Base-by-base conservation (phyloP, 2,888 invertebrate species). In the Pachydiplax longipennis region DNA sequence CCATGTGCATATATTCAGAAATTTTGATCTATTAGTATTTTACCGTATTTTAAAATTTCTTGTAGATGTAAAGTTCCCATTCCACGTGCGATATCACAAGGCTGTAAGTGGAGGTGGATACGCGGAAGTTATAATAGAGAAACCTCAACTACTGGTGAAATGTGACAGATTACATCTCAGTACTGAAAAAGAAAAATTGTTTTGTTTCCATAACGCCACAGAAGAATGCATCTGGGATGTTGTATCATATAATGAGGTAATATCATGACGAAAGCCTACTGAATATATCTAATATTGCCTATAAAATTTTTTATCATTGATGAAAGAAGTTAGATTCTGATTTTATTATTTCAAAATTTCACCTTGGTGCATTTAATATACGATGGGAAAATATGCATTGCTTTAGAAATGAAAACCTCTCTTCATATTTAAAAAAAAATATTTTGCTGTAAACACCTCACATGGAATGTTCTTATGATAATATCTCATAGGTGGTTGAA, bases 21-120 rank as follows among this genome's bases (percentile, higher is more conserved):
- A 35, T 58, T 1, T 61, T 22, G 22, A 35, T n/a, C n/a, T n/a
- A n/a, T n/a, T n/a, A 37, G 13, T 87, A 12, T 8, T n/a, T 12
- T 37, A 22, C 0, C n/a, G 61, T 10, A 58, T 18, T 31, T 22
- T 58, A 22, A 31, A 12, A 2, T 40, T 65, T 37, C n/a, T 65
- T 61, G n/a, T 61, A 87, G 87, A 37, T 65, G 37, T 87, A 3
- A 65, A 22, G 12, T 37, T 87, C 35, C 87, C 87, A 87, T 87
- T 87, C 31, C 87, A 87, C 31, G 10, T 87, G 87, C 31, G 87
- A 65, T 87, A 87, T 61, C 87, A 87, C 40, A 87, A n/a, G n/a
- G 87, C 87, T 61, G 61, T 37, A 37, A 87, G 61, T 87, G 87
- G 61, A 22, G 87, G 87, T 35, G 87, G 87, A 37, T 61, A 37